Conservation (phyloP, 2,797 vertebrate genomes). For the Podarcis siculus region DNA sequence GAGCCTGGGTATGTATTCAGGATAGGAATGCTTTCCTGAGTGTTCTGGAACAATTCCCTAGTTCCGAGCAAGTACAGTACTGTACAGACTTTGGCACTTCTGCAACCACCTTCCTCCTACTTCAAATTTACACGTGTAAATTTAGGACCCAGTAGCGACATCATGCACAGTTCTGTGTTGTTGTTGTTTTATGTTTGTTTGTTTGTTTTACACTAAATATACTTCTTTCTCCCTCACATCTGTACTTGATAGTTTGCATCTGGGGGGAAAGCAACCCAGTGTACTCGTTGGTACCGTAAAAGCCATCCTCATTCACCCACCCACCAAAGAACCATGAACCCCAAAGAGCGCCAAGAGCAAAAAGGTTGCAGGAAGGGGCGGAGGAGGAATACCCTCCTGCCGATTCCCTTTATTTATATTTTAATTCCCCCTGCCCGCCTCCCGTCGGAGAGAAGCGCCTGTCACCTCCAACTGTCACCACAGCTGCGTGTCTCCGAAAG, state of each 20-base stretch:
- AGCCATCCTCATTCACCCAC: neutral
- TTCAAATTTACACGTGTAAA: neutral
- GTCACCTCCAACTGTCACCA: conserved; percentile 62
- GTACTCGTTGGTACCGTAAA: neutral
- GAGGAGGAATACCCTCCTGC: neutral
- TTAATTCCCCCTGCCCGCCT: neutral
- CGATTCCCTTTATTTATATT: neutral
- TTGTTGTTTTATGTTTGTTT: too few species aligned
- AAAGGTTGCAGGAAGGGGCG: neutral
- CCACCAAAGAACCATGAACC: neutral
- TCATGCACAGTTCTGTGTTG: neutral
- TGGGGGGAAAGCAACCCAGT: neutral
- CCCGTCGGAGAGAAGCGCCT: neutral
- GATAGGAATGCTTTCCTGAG: neutral
- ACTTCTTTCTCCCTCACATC: neutral
- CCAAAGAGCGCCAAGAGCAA: neutral
- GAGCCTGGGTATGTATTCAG: neutral
- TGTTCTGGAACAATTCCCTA: neutral
- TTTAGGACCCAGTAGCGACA: neutral
- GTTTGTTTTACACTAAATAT: too few species aligned
- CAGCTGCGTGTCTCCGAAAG: neutral
- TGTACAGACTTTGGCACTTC: neutral
- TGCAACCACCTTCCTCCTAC: neutral
- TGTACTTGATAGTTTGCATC: neutral
- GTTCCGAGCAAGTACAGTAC: neutral